Evolutionary conservation across 2,113 vertebrate species (phyloP).

Genomic region (Neolamprologus longior): DNA sequence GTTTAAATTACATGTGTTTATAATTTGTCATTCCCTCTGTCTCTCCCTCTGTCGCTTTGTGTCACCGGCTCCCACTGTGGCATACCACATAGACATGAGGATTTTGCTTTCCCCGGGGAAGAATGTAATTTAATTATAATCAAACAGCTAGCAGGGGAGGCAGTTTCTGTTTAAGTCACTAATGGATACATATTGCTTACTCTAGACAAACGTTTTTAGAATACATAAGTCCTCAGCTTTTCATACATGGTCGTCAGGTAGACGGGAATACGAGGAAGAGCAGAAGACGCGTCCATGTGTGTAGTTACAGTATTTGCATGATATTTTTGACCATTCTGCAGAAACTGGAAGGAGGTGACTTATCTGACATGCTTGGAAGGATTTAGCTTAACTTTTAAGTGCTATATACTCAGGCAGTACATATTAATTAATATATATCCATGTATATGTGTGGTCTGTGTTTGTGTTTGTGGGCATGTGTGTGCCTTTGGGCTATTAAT

Average conservation of each 20-base stretch:
- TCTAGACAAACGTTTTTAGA: constrained; percentile 47
- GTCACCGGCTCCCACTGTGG: constrained; percentile 55
- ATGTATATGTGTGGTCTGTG: background rate
- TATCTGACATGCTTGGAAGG: constrained; percentile 2
- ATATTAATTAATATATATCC: constrained; percentile 15
- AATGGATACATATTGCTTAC: constrained; percentile 71
- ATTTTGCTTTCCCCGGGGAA: constrained; percentile 63
- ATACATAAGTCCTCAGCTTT: constrained; percentile 1
- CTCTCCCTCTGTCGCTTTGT: constrained; percentile 15
- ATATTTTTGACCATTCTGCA: background rate
- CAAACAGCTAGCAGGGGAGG: constrained; percentile 76
- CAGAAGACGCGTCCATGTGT: background rate
- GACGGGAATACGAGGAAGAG: background rate
- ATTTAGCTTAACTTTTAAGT: constrained; percentile 1
- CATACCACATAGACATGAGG: constrained; percentile 43
- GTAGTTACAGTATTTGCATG: background rate
- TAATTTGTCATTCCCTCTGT: constrained; percentile 61
- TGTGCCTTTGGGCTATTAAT: background rate
- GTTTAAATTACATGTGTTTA: constrained; percentile 62
- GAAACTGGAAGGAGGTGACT: background rate
- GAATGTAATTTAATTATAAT: constrained; percentile 82
- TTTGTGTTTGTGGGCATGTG: background rate
- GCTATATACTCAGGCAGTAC: background rate
- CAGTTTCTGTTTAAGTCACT: constrained; percentile 63
- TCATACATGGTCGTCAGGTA: background rate